These are phyloP conservation scores for Pristionchus pacificus DNA, from an alignment of 1,140 invertebrate species.

Conservation along the genomic window DNA sequence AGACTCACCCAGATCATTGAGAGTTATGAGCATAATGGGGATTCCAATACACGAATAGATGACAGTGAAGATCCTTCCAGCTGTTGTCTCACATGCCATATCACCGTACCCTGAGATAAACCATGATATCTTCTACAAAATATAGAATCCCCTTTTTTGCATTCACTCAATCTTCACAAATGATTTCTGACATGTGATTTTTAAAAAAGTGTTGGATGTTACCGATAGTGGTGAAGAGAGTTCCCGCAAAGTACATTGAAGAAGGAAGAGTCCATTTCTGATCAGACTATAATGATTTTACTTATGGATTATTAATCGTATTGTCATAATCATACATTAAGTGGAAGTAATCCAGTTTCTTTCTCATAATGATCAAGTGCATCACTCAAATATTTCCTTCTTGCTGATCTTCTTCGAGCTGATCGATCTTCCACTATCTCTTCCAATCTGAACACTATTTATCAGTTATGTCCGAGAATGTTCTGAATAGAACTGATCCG, in stretches of 20 bases:
- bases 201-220: too few relatives aligned
- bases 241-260: conserved; percentile 47
- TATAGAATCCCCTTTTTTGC: neutral
- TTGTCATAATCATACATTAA: too few relatives aligned
- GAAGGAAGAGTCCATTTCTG: conserved; percentile 29
- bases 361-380: conserved; percentile 40
- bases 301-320: too few relatives aligned
- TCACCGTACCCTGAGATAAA: conserved; percentile 42
- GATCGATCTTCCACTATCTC: conserved; percentile 16
- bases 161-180: conserved; percentile 13
- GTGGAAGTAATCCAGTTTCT: conserved; percentile 15
- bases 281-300: neutral
- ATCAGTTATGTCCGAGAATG: conserved; percentile 6
- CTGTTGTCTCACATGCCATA: conserved; percentile 38
- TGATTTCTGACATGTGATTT: too few relatives aligned
- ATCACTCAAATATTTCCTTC: conserved; percentile 14
- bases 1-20: conserved; percentile 89
- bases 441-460: conserved; percentile 28
- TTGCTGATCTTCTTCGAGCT: neutral
- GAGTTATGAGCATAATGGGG: conserved; percentile 84
- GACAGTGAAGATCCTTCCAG: conserved; percentile 90
- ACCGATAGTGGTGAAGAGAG: conserved; percentile 54
- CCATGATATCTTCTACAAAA: neutral
- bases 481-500: conserved; percentile 12
- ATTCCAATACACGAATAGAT: conserved; percentile 91